These are phyloP conservation scores for Nemopilema nomurai DNA, from an alignment of 30 jellyfish, hydroid and myxozoan species.

Conservation along the genomic window DNA sequence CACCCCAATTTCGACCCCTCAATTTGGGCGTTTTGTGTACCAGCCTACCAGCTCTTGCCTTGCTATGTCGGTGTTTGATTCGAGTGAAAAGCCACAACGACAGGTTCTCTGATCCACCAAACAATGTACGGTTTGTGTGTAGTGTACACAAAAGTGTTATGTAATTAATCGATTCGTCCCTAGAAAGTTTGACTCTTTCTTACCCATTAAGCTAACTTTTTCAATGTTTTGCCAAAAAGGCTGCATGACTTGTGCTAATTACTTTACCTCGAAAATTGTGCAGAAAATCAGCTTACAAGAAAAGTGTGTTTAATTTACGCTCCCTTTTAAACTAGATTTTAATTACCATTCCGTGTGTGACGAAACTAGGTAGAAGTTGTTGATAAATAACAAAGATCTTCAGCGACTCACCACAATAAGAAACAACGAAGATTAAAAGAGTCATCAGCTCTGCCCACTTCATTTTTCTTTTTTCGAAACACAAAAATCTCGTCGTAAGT, in stretches of 20 bases:
- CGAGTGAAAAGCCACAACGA: not conserved
- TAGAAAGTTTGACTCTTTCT: not conserved
- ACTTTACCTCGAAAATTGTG: not conserved
- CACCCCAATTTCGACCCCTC: too few species aligned
- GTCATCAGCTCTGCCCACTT: not conserved
- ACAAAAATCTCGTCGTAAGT: too few species aligned
- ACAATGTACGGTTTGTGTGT: not conserved
- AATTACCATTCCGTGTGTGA: not conserved
- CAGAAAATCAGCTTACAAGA: not conserved
- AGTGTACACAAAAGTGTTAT: not conserved
- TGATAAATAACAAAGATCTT: too few species aligned
- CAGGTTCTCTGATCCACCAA: not conserved
- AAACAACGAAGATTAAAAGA: too few species aligned
- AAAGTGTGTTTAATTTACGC: not conserved
- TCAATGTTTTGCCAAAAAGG: not conserved
- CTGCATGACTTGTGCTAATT: not conserved
- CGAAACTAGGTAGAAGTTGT: not conserved
- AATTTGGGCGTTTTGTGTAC: too few species aligned
- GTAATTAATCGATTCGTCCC: not conserved
- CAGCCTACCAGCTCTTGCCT: too few species aligned
- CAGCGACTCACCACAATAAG: not conserved
- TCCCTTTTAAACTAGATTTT: not conserved
- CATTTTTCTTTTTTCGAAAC: too few species aligned
- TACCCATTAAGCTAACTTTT: not conserved
- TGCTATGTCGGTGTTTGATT: too few species aligned